Evolutionary conservation across 1,140 invertebrate species (phyloP).

Genomic region (Hyles vespertilio): DNA sequence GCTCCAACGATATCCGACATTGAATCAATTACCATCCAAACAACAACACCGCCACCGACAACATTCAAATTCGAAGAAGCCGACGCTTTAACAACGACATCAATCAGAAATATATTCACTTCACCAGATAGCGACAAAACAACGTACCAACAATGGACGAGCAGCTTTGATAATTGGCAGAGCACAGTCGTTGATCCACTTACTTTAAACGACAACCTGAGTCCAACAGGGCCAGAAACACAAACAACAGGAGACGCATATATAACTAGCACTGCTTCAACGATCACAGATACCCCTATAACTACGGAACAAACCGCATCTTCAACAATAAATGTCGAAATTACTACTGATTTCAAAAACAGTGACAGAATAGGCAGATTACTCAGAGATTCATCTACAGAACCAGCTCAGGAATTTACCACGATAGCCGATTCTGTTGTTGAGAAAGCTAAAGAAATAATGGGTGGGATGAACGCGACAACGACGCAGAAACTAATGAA

Average conservation of each 20-base stretch:
- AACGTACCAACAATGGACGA: conserved; percentile 54
- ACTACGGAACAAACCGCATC: conserved; percentile 41
- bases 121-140: conserved; percentile 58
- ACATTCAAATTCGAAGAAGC: conserved; percentile 37
- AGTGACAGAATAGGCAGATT: conserved; percentile 48
- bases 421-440: conserved; percentile 76
- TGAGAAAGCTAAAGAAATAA: conserved; percentile 82
- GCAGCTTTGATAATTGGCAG: conserved; percentile 76
- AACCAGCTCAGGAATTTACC: conserved; percentile 55
- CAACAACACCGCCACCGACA: conserved; percentile 49
- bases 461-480: conserved; percentile 84
- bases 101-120: conserved; percentile 45
- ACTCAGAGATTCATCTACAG: conserved; percentile 50
- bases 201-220: conserved; percentile 82
- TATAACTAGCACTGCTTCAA: conserved; percentile 27
- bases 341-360: conserved; percentile 32
- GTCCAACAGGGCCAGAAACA: conserved; percentile 31
- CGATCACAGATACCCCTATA: conserved; percentile 25
- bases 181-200: conserved; percentile 82
- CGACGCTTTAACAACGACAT: conserved; percentile 38
- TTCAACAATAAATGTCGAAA: conserved; percentile 41
- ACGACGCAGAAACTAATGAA: conserved; percentile 84
- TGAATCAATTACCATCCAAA: conserved; percentile 36
- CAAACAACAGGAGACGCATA: conserved; percentile 16
- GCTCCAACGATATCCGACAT: conserved; percentile 46